Evolutionary conservation across 2,797 vertebrate species (phyloP), one percentile per base, ranked within the genome.

Genomic region (Poecilia velifera): DNA sequence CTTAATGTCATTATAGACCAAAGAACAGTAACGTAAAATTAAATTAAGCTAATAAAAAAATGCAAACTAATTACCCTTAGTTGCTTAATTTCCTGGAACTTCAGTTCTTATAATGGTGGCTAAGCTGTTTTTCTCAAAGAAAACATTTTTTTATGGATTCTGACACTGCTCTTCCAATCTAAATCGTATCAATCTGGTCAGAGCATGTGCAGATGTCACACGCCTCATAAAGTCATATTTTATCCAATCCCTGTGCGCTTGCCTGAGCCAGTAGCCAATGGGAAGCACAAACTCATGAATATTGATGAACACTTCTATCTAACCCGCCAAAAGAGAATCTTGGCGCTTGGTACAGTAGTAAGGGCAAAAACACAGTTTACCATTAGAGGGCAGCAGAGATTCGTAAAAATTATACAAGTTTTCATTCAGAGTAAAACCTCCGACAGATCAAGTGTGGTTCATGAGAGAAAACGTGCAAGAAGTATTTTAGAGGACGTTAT

Each of bases 351-450:
- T 45, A 51, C 39, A 73, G 57, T 43, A 39, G 16, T 28, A 0
- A 68, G 9, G 4, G 39, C 66, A 25, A 43, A 43, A 70, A 25
- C 10, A 0, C 2, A 47, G 0, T n/a, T 0, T 18, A 53, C 77
- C 93, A 80, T 85, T 84, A 86, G 92, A 76, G 72, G 20, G 85
- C 81, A 82, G 74, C 53, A 90, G 46, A 6, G 16, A n/a, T 1
- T 57, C 36, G 49, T 16, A 66, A 45, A 45, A 73, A 51, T n/a
- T 25, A 14, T 25, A 3, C 47, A 74, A 14, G 22, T 14, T 66
- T 34, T 34, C 10, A 34, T 62, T 34, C 4, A 62, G 59, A 39
- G 59, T 64, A 20, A 36, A 64, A 64, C 59, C 2, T 64, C 31
- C 16, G 2, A 14, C 4, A 59, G 57, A 1, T 16, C 57, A 31